Base-by-base conservation (phyloP, 2,797 vertebrate genomes). In the Megalops cyprinoides region DNA sequence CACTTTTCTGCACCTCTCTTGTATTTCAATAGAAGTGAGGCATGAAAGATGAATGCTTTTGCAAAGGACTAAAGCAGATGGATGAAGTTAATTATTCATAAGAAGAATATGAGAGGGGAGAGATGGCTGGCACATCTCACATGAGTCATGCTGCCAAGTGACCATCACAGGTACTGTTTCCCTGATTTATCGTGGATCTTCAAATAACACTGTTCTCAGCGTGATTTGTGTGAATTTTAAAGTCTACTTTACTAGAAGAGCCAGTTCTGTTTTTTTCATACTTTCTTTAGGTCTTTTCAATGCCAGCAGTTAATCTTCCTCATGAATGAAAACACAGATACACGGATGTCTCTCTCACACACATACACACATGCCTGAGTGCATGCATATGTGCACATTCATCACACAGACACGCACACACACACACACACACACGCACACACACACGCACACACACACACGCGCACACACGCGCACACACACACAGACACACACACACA, bases 11-110 rank as follows among this genome's bases (percentile, higher is more conserved):
- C n/a, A n/a, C n/a, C n/a, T n/a, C n/a, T n/a, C n/a, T n/a, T n/a
- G n/a, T 60, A 48, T 34, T 76, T 51, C 28, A 53, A 23, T 20
- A 28, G 48, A 76, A n/a, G 48, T 28, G 2, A 18, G 25, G 31
- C n/a, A 25, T 12, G 7, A 15, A 25, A 60, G 37, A 77, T 46
- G 37, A 49, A 25, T 77, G 42, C 31, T 7, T 9, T 34, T 37
- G 46, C 34, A 25, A 76, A 51, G 58, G 58, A 25, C 46, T 48
- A 83, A 12, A 73, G 87, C 79, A 88, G 89, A 91, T 89, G 86
- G 89, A 89, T 82, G 80, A 81, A 82, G 89, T 93, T 65, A 86
- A 93, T 93, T 91, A 92, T 93, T 92, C 87, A 94, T 91, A 87
- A 87, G 78, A 37, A 67, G 87, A 90, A 90, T 86, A 84, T 87